Base-by-base conservation (phyloP, 2,113 vertebrate species). In the Melanostigma gelatinosum region DNA sequence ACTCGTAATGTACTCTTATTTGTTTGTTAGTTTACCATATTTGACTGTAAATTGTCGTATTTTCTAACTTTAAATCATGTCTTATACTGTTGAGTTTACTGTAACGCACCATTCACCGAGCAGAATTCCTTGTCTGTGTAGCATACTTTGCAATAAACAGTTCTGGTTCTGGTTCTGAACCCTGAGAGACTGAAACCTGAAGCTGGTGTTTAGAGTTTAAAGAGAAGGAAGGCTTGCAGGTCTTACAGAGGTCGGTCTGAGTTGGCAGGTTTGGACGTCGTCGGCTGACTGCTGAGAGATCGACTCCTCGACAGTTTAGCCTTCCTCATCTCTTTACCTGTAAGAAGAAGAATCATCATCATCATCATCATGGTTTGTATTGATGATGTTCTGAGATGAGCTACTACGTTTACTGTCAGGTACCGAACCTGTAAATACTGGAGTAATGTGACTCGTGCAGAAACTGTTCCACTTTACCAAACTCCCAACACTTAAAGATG, bases 261-360 rank as follows among this genome's bases (percentile, higher is more conserved):
- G 90, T 91, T 96, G 90, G 91, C 84, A 66, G 97, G 95, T 94
- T 97, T 98, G 75, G 96, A 92, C 9, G 96, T 94, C 4, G 96
- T 94, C 16, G 96, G 94, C 92, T 98, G 97, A 92, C 96, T 97
- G 92, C 95, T 98, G 88, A 99, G 97, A 54, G 97, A 99, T 20
- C 97, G 96, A 88, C 97, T 99, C 89, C 97, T 95, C 65, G 96
- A 95, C 88, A 99, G 87, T 93, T 98, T 99, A 76, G 96, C 96
- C 90, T 96, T 97, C 93, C 96, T 97, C 85, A 95, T 95, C 92
- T 98, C 97, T 94, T 97, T 98, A 86, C 96, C 97, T 97, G 86
- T 74, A 94, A 62, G 89, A 55, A 73, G 8, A 78, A 50, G 48
- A 87, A 10, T 44, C 57, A 75, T 38, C 62, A 38, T 38, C 62